Evolutionary conservation across 2,797 vertebrate genomes (phyloP).

Genomic region (Telmatherina bonti): DNA sequence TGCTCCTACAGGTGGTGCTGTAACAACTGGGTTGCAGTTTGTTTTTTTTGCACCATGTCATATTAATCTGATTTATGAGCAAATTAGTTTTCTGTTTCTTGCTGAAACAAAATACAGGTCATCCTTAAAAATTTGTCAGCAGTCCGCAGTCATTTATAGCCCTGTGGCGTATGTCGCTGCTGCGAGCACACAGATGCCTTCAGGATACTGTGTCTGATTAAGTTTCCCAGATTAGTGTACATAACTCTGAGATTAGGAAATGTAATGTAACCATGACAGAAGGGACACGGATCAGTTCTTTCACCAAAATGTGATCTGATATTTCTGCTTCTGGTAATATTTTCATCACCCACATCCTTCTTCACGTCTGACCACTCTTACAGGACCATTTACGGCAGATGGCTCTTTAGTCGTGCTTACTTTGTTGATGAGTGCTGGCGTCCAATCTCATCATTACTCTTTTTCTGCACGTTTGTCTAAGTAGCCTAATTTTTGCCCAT

Average conservation of each 20-base stretch:
- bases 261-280: slow-evolving; percentile 1
- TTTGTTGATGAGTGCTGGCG: neutral
- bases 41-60: slow-evolving; percentile 18
- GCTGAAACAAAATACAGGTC: slow-evolving; percentile 41
- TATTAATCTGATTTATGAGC: slow-evolving; percentile 47
- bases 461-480: slow-evolving; percentile 9
- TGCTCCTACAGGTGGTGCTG: neutral
- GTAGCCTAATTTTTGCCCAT: neutral
- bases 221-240: slow-evolving; percentile 57
- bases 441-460: slow-evolving; percentile 5
- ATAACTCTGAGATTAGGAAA: slow-evolving; percentile 34
- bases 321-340: slow-evolving; percentile 10
- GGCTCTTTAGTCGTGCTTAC: neutral
- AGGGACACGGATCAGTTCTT: slow-evolving; percentile 9
- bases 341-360: neutral
- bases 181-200: slow-evolving; percentile 27
- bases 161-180: slow-evolving; percentile 11
- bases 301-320: slow-evolving; percentile 5
- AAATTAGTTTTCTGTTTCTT: slow-evolving; percentile 34
- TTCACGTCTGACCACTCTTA: too few species aligned
- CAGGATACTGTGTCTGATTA: slow-evolving; percentile 48
- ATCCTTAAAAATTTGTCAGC: slow-evolving; percentile 36
- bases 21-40: neutral
- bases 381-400: neutral
- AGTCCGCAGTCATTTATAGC: slow-evolving; percentile 45